Evolutionary conservation across 1,140 invertebrate species (phyloP), one percentile per base, ranked within the genome.

Genomic region (Babylonia areolata): DNA sequence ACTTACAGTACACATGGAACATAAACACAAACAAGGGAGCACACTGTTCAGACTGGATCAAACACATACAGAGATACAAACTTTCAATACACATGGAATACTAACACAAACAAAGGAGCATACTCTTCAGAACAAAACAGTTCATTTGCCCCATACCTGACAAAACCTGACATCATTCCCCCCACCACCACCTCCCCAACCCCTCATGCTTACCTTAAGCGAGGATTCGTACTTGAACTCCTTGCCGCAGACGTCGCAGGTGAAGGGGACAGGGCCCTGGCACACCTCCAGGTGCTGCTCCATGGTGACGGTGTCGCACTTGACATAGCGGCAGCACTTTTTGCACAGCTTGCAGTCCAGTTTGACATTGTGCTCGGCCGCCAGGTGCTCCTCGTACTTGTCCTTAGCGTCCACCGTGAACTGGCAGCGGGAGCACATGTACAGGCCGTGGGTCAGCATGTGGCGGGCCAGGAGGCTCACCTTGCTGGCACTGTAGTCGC

Each of bases 141-240:
- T n/a, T n/a, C n/a, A n/a, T n/a, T n/a, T n/a, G n/a, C n/a, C n/a
- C n/a, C n/a, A n/a, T n/a, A n/a, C n/a, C n/a, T n/a, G n/a, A n/a
- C n/a, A n/a, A n/a, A 20, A 51, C 20, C 46, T 51, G 46, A 6
- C 20, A 20, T 20, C 46, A 51, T 51, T 11, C 46, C 6, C 46
- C 20, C 6, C 46, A 51, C 9, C 20, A 23, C n/a, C 5, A 69
- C 64, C 9, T 6, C n/a, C 9, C 3, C n/a, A n/a, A n/a, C n/a
- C n/a, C n/a, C n/a, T n/a, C n/a, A n/a, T n/a, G 71, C 73, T 64
- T 35, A 86, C 87, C 85, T 90, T 91, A 23, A 93, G 84, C 9
- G 90, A 90, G 42, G 92, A 93, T 83, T 90, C 91, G 85, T 93
- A 93, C 78, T 92, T 92, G 86, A 93, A 93, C 81, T 92, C 90